Evolutionary conservation across 2,113 vertebrate species (phyloP).

Genomic region (Eptesicus fuscus): DNA sequence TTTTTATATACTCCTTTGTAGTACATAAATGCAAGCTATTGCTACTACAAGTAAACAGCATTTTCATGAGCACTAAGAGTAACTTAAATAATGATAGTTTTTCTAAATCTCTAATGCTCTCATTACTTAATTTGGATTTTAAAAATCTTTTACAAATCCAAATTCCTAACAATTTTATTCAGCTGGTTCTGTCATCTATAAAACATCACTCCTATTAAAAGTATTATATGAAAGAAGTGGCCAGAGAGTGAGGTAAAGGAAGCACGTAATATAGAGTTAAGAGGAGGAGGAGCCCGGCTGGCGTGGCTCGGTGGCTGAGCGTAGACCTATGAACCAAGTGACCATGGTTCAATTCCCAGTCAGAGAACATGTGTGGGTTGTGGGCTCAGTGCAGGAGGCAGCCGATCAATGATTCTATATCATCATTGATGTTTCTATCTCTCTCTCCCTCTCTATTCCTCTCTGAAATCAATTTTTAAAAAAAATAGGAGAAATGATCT

Average conservation of each 20-base stretch:
- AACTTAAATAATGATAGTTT: conserved; percentile 15
- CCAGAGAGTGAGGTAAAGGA: neutral
- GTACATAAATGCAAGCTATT: neutral
- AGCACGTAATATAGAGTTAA: neutral
- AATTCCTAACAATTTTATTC: conserved; percentile 18
- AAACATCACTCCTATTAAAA: neutral
- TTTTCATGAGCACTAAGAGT: neutral
- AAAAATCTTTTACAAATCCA: neutral
- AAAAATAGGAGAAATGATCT: neutral
- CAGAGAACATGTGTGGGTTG: no score
- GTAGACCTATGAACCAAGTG: no score
- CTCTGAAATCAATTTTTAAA: no score
- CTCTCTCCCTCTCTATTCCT: no score
- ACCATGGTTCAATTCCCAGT: no score
- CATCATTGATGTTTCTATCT: no score
- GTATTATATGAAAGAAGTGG: neutral
- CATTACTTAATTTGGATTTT: neutral
- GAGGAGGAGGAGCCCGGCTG: neutral
- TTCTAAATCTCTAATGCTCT: neutral
- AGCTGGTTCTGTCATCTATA: neutral
- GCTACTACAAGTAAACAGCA: neutral
- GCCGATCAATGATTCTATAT: no score
- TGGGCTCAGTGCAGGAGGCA: no score
- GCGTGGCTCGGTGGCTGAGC: no score
- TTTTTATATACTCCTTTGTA: neutral